Conservation (phyloP, 2,888 invertebrate species). For the Lepeophtheirus nordmannii region DNA sequence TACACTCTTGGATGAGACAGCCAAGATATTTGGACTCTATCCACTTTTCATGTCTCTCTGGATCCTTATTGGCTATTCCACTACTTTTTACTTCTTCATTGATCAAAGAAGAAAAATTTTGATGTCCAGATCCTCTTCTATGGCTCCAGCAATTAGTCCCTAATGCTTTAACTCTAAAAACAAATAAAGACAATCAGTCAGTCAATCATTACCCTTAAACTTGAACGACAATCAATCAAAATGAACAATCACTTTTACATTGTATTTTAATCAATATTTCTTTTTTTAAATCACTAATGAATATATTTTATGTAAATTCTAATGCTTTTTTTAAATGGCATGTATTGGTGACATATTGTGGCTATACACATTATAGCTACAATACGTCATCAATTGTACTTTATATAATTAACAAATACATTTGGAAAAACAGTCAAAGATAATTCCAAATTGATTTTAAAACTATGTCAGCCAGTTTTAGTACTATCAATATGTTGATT, state of each 20-base stretch:
- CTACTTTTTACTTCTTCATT: slow-evolving; percentile 14
- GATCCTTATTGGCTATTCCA: slow-evolving; percentile 4
- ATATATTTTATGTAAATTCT: neutral
- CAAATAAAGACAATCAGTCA: neutral
- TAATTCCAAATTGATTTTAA: too few species aligned
- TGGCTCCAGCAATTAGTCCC: neutral
- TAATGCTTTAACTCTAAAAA: neutral
- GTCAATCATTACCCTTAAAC: neutral
- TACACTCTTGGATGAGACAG: neutral
- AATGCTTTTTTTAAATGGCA: too few species aligned
- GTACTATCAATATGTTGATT: too few species aligned
- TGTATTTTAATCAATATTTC: neutral
- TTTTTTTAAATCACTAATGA: neutral
- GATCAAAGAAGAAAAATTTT: slow-evolving; percentile 12
- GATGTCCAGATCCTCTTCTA: neutral
- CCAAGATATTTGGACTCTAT: slow-evolving; percentile 11
- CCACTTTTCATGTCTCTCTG: neutral
- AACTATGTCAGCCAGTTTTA: too few species aligned
- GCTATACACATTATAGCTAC: too few species aligned
- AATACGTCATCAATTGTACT: too few species aligned
- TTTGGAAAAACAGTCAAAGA: too few species aligned
- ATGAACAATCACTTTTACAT: too few species aligned
- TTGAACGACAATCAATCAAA: neutral
- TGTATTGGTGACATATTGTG: too few species aligned
- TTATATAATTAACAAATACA: too few species aligned